Base-by-base conservation (phyloP, 2,113 vertebrate genomes). In the Dicrurus megarhynchus region DNA sequence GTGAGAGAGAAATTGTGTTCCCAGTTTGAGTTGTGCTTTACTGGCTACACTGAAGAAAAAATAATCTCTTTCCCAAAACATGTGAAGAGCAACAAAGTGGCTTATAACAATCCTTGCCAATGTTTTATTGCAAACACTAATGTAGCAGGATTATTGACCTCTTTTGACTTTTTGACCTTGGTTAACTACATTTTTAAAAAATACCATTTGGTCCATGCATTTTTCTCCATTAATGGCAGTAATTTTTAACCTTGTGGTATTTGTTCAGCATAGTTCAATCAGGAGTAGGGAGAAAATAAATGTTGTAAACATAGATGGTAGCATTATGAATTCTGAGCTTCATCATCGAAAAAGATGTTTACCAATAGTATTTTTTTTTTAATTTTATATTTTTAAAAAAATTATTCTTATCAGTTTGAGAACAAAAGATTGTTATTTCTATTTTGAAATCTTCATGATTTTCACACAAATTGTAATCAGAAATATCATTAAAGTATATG, bases 51-150 rank as follows among this genome's bases (percentile, higher is more conserved):
- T 63, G 52, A 90, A 85, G 16, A 52, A 94, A 94, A 93, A 92
- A 77, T 14, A 84, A 60, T 55, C 47, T 79, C 26, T 42, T 26
- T 84, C 39, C 59, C 71, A 70, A 86, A 90, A 89, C 10, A 92
- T 2, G 1, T 21, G 32, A 35, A 88, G 47, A 76, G 32, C 93
- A 68, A 87, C 47, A 79, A 89, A 92, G 35, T 65, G 44, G 60
- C 13, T 91, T 89, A 70, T 77, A 91, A 70, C 55, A 91, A 59
- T 61, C 67, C 23, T 88, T 80, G 70, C 67, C 78, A 80, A 61
- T 63, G 86, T 80, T 93, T 97, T 95, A 95, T 92, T 90, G 60
- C 47, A 89, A 93, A 81, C 47, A 74, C 56, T 75, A 93, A 90
- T 89, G 94, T 52, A 78, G 47, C 6, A 52, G 55, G 68, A 92